Conservation (phyloP, 1,140 invertebrate species). For the Hyposmocoma kahamanoa region DNA sequence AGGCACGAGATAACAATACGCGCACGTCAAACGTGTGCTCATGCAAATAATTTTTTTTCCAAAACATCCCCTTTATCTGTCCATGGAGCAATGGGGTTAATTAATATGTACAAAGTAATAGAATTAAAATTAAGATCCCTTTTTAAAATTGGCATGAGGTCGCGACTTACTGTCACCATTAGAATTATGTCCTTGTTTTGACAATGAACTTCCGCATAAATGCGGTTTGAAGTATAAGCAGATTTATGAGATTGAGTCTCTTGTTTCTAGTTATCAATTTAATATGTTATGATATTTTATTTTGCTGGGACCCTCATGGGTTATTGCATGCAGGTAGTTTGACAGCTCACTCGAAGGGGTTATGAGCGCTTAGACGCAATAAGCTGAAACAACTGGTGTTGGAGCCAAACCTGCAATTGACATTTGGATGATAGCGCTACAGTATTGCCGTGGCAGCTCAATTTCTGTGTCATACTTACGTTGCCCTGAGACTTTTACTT, state of each 20-base stretch:
- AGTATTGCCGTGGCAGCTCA: slow-evolving; percentile 5
- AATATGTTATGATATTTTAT: slow-evolving; percentile 49
- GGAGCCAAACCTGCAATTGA: slow-evolving; percentile 67
- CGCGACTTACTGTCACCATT: slow-evolving; percentile 61
- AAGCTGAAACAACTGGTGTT: slow-evolving; percentile 69
- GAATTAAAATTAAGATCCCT: slow-evolving; percentile 66
- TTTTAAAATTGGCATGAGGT: slow-evolving; percentile 63
- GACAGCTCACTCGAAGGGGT: slow-evolving; percentile 70
- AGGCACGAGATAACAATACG: slow-evolving; percentile 68
- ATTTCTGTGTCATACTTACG: slow-evolving; percentile 2
- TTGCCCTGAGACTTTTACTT: neutral
- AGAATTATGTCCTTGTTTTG: slow-evolving; percentile 63
- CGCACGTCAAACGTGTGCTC: slow-evolving; percentile 70
- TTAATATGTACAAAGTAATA: slow-evolving; percentile 71
- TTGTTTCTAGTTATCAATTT: slow-evolving; percentile 60
- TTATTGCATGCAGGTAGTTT: slow-evolving; percentile 61
- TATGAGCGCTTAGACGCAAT: slow-evolving; percentile 70
- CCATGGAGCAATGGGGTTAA: slow-evolving; percentile 66
- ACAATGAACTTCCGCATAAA: slow-evolving; percentile 45
- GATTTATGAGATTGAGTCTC: slow-evolving; percentile 51
- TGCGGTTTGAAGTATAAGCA: slow-evolving; percentile 41
- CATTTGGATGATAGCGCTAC: slow-evolving; percentile 54
- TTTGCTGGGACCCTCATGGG: slow-evolving; percentile 39
- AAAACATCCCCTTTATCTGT: slow-evolving; percentile 68
- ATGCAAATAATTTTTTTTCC: slow-evolving; percentile 71